A percentile compares a stretch with the other conserved stretches of the same genome.
Evolutionary conservation across 2,797 vertebrate genomes (phyloP).

Genomic region (Helostoma temminkii): DNA sequence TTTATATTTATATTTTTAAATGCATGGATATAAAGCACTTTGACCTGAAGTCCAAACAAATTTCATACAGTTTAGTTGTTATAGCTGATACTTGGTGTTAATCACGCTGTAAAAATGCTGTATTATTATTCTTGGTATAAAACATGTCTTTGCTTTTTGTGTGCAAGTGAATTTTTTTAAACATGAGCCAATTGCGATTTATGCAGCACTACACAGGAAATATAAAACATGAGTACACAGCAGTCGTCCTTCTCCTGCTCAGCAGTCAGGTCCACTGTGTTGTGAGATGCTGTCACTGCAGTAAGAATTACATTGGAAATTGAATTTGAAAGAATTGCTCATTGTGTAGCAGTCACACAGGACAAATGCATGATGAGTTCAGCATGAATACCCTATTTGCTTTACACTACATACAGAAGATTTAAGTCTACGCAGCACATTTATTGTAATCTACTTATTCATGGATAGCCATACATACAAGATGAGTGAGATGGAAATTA

Average conservation of each 20-base stretch:
- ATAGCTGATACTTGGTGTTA: too few relatives aligned
- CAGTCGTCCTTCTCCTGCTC: not conserved
- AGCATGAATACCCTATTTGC: not conserved
- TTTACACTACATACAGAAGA: conserved; percentile 16
- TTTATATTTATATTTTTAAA: too few relatives aligned
- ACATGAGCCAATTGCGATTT: not conserved
- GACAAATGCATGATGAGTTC: conserved; percentile 7
- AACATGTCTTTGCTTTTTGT: not conserved
- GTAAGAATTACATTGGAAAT: conserved; percentile 12
- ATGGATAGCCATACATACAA: conserved; percentile 23
- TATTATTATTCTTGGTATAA: too few relatives aligned
- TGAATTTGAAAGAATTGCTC: conserved; percentile 12
- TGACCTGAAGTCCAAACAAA: too few relatives aligned
- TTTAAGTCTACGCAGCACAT: conserved; percentile 1
- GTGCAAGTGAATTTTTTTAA: not conserved
- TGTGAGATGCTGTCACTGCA: not conserved
- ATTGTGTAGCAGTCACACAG: not conserved
- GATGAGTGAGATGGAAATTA: conserved; percentile 14
- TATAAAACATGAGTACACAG: not conserved
- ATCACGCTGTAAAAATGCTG: too few relatives aligned
- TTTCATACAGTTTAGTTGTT: too few relatives aligned
- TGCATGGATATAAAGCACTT: too few relatives aligned
- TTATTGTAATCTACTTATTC: conserved; percentile 23
- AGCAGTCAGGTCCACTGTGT: not conserved
- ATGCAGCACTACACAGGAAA: conserved; percentile 2